Evolutionary conservation across 2,888 invertebrate species (phyloP).

Genomic region (Oxystoma pomonae): DNA sequence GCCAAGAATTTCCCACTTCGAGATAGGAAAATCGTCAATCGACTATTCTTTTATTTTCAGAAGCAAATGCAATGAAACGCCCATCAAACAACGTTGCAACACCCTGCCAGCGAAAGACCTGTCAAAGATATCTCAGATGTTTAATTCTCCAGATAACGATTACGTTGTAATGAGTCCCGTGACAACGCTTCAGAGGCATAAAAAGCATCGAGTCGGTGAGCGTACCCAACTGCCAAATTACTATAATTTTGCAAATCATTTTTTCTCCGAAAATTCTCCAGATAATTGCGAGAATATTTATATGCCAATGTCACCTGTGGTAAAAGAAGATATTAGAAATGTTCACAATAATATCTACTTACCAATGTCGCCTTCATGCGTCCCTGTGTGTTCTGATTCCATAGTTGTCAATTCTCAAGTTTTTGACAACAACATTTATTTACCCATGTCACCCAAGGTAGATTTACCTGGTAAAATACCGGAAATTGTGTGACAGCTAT

Average conservation of each 20-base stretch:
- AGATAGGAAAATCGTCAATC: not conserved
- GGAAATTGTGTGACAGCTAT: too few relatives aligned
- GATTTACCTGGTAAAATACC: not conserved
- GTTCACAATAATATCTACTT: not conserved
- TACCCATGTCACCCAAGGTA: not conserved
- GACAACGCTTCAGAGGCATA: too few relatives aligned
- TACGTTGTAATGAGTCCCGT: conserved; percentile 43
- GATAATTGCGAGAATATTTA: conserved; percentile 44
- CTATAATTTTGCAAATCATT: too few relatives aligned
- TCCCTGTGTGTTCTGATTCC: not conserved
- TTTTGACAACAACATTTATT: not conserved
- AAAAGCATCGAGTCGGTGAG: too few relatives aligned
- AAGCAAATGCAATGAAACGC: too few relatives aligned
- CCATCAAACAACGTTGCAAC: conserved; percentile 39
- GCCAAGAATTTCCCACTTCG: too few relatives aligned
- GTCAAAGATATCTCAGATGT: conserved; percentile 41
- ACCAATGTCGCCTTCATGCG: not conserved
- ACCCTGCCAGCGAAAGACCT: conserved; percentile 44
- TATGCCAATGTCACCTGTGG: conserved; percentile 40
- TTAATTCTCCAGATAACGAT: conserved; percentile 40
- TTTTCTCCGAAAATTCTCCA: too few relatives aligned
- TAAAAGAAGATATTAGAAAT: not conserved
- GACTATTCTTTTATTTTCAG: too few relatives aligned
- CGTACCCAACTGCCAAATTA: too few relatives aligned
- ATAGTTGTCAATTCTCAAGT: not conserved